Evolutionary conservation across 2,888 invertebrate genomes (phyloP), one percentile per base, ranked within the genome.

Genomic region (Cryptocephalus primarius): DNA sequence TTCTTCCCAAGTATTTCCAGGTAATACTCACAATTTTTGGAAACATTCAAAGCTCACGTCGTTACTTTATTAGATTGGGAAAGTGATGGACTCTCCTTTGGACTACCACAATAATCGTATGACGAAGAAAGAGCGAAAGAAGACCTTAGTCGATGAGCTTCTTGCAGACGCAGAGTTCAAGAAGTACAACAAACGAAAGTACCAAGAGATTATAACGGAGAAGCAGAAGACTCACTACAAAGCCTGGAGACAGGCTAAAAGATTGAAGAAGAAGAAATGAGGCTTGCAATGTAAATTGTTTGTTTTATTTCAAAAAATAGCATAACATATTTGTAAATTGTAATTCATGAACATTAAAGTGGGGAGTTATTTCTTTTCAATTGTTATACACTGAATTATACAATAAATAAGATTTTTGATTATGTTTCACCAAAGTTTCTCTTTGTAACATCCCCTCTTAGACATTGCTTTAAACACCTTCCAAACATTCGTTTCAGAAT

Each of bases 1-100:
- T 79, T 1, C 63, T 91, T 33, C 95, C 96, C 0, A 96, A 95
- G 71, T 95, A 89, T 67, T 96, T 96, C 71, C 90, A 91, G 76
- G 88, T 89, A 69, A 64, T 58, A n/a, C 59, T 10, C 12, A 34
- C 32, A 32, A 32, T 31, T 31, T 22, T 36, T 43, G 33, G 46
- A 38, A 39, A 39, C 33, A 39, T 49, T n/a, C 45, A 36, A 32
- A 10, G 9, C 42, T 8, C 33, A 36, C 38, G 55, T 54, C 40
- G 45, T 55, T 14, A 44, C 48, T 47, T 55, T 63, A 6, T 42
- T 66, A 88, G 80, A 74, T 89, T 61, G 89, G 89, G 41, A 82
- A 80, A 56, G 82, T 89, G 12, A 75, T 92, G 62, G 94, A 94
- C 65, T 82, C 86, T 10, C 79, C 92, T 0, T 70, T 88, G 41